These are phyloP conservation scores for Ptilorrhoa leucosticta DNA, from an alignment of 2,113 vertebrate species.

Conservation along the genomic window DNA sequence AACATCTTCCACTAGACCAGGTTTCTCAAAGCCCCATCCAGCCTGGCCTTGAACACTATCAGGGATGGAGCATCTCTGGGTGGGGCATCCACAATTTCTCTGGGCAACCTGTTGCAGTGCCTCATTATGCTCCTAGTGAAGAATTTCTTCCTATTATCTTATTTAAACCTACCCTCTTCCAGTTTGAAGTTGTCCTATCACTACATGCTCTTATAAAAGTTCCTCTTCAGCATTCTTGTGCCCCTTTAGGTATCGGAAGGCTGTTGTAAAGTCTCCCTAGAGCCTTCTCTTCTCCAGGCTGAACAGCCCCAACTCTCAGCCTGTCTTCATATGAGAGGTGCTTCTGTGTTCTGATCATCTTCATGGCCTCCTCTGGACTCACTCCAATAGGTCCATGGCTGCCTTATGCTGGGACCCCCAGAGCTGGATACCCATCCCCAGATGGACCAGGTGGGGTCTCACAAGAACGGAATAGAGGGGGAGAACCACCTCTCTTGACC, in stretches of 20 bases:
- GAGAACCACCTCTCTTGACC: background rate
- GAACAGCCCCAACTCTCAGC: background rate
- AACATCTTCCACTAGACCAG: background rate
- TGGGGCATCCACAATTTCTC: background rate
- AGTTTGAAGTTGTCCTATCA: background rate
- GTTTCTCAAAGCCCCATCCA: background rate
- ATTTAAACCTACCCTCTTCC: background rate
- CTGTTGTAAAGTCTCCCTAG: background rate
- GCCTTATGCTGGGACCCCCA: background rate
- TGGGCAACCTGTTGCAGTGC: background rate
- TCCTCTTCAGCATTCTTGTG: background rate
- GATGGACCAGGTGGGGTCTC: background rate
- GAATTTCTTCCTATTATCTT: background rate
- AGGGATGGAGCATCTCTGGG: background rate
- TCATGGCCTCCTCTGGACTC: background rate
- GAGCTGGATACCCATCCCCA: background rate
- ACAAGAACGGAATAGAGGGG: accelerated
- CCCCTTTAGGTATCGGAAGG: background rate
- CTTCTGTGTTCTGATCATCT: background rate
- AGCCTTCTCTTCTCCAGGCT: background rate
- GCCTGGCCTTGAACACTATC: background rate
- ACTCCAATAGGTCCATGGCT: background rate
- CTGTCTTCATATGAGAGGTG: background rate
- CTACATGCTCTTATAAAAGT: background rate
- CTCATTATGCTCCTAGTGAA: background rate